Conservation (phyloP, 2,888 invertebrate genomes). For the Oscheius sp. region DNA sequence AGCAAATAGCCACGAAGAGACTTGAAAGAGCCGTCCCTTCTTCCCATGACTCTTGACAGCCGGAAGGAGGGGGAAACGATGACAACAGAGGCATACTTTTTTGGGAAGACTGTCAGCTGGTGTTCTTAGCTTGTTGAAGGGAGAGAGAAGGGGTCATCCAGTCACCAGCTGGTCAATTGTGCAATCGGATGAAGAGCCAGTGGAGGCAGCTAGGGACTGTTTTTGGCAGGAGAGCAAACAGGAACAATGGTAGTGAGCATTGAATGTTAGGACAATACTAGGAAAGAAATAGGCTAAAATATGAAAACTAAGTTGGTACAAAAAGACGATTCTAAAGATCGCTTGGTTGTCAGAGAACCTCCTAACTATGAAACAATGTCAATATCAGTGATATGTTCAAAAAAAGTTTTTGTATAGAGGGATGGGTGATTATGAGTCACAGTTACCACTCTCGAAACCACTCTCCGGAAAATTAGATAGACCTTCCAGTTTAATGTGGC, state of each 20-base stretch:
- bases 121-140: slow-evolving; percentile 26
- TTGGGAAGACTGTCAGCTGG: slow-evolving; percentile 8
- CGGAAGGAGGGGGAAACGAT: neutral
- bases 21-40: slow-evolving; percentile 5
- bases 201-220: neutral
- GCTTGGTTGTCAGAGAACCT: no score
- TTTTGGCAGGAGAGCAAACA: neutral
- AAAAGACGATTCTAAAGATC: no score
- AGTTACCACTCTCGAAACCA: no score
- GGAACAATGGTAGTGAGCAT: neutral
- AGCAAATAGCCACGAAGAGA: neutral
- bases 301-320: no score
- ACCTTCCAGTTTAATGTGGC: no score
- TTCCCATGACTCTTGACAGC: slow-evolving; percentile 29
- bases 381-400: no score
- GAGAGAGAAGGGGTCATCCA: slow-evolving; percentile 24
- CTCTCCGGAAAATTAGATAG: no score
- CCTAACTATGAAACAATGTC: no score
- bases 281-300: neutral
- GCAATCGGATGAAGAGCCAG: neutral
- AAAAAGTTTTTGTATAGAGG: no score
- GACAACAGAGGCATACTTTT: neutral
- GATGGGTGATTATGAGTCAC: no score
- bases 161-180: slow-evolving; percentile 29
- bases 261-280: neutral